A percentile compares a stretch with the other conserved stretches of the same genome.
These are phyloP conservation scores for Delphinapterus leucas DNA, from an alignment of 2,113 vertebrate species.

Conservation along the genomic window DNA sequence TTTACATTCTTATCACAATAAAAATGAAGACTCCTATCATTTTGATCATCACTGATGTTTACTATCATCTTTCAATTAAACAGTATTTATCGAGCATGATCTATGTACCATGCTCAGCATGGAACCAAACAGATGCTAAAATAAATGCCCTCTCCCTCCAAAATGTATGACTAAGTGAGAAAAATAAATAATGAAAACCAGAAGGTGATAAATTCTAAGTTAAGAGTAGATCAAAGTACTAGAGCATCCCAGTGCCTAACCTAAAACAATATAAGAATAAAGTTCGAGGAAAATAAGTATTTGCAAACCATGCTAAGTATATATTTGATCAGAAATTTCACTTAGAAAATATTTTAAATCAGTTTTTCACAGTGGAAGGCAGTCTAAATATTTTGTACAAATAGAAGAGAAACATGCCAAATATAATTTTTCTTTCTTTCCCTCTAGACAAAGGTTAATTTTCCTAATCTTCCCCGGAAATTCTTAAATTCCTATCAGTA, in stretches of 20 bases:
- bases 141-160: background rate
- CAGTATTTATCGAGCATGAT: background rate
- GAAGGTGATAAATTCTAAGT: background rate
- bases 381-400: constrained; percentile 66
- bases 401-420: constrained; percentile 44
- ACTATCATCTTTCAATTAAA: background rate
- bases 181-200: constrained; percentile 2
- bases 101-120: background rate
- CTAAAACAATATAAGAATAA: constrained; percentile 21
- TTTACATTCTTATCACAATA: background rate
- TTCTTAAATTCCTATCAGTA: constrained; percentile 13
- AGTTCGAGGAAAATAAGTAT: constrained; percentile 57
- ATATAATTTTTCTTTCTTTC: constrained; percentile 54
- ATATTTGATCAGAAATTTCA: constrained; percentile 61
- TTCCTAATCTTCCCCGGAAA: constrained; percentile 53
- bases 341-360: constrained; percentile 60
- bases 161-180: background rate
- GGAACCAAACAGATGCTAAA: background rate
- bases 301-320: constrained; percentile 40
- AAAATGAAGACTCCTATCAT: background rate
- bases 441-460: constrained; percentile 62
- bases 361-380: constrained; percentile 27
- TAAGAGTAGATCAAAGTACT: background rate
- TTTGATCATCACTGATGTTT: background rate
- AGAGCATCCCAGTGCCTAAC: background rate